These are phyloP conservation scores for Hypotaenidia okinawae DNA, from an alignment of 2,797 vertebrate genomes.

Conservation along the genomic window DNA sequence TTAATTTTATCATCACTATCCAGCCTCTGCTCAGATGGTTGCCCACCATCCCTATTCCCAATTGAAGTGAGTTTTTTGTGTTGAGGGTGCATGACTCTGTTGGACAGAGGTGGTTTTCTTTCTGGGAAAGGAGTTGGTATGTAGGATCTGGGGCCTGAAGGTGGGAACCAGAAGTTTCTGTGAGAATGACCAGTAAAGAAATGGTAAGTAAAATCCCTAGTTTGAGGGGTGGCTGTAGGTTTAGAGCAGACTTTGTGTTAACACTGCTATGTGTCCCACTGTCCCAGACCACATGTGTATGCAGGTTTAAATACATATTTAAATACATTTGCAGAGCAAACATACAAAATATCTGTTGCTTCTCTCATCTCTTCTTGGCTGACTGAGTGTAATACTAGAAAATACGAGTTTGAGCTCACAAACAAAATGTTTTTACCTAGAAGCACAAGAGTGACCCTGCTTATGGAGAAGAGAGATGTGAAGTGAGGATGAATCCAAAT, in stretches of 20 bases:
- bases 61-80: background rate
- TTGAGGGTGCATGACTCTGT: rapidly evolving
- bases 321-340: background rate
- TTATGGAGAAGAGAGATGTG: background rate
- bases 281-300: background rate
- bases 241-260: background rate
- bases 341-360: background rate
- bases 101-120: background rate
- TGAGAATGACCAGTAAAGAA: background rate
- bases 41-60: background rate
- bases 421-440: background rate
- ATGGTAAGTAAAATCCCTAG: background rate
- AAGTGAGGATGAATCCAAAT: background rate
- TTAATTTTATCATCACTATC: background rate
- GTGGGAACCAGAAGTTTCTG: background rate
- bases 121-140: background rate
- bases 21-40: background rate
- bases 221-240: background rate
- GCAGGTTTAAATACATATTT: background rate
- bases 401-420: background rate
- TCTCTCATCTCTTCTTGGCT: background rate
- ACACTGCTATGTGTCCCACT: background rate
- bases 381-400: background rate
- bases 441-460: background rate
- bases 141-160: background rate